Conservation (phyloP, 2,113 vertebrate genomes). For the Saccopteryx bilineata region DNA sequence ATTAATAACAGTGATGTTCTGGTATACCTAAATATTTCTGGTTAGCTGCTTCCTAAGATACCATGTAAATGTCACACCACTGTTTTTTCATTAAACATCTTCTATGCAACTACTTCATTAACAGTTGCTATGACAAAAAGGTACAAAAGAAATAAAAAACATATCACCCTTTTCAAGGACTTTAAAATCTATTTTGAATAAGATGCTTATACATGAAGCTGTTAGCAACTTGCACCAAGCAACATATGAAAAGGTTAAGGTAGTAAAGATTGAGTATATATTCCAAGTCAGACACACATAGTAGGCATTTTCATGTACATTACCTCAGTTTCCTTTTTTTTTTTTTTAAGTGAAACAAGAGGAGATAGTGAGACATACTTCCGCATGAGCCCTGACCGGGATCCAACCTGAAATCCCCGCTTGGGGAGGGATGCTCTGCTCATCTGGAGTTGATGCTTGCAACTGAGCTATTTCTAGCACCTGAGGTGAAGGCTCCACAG, state of each 20-base stretch:
- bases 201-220: slow-evolving; percentile 11
- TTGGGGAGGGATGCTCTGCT: no score
- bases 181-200: slow-evolving; percentile 65
- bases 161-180: neutral
- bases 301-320: slow-evolving; percentile 48
- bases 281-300: neutral
- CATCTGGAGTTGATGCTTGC: no score
- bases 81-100: slow-evolving; percentile 48
- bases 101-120: slow-evolving; percentile 57
- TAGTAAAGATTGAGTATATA: slow-evolving; percentile 35
- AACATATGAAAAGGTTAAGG: slow-evolving; percentile 36
- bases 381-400: no score
- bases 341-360: no score
- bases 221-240: slow-evolving; percentile 11
- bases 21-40: slow-evolving; percentile 34
- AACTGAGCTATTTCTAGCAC: no score
- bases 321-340: neutral
- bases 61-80: neutral
- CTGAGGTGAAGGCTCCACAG: no score
- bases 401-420: no score
- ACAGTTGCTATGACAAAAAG: neutral
- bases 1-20: slow-evolving; percentile 17
- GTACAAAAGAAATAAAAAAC: slow-evolving; percentile 46
- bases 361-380: no score
- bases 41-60: slow-evolving; percentile 41